Percentiles rank a stretch among this genome's conserved stretches.
Conservation (phyloP, 2,113 vertebrate genomes). For the Microcebus murinus region DNA sequence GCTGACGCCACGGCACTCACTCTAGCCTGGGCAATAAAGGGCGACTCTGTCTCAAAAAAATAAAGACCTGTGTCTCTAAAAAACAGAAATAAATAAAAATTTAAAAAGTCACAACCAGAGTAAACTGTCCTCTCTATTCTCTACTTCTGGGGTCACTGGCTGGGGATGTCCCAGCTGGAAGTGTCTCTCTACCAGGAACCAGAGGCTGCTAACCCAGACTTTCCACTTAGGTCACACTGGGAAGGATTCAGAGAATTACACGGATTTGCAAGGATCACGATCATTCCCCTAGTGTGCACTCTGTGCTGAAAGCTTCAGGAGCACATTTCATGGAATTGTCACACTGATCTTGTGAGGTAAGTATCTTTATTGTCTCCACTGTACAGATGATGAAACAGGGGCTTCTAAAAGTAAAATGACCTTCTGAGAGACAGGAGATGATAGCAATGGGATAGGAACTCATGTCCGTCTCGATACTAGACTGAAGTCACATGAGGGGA, state of each 20-base stretch:
- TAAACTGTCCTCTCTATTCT: not conserved
- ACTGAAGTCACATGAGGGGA: not conserved
- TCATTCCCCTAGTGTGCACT: not conserved
- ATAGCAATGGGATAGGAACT: not conserved
- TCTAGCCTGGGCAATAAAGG: too few relatives aligned
- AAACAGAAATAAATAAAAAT: too few relatives aligned
- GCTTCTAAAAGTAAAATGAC: not conserved
- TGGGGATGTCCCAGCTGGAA: not conserved
- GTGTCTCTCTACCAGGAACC: not conserved
- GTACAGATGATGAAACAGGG: not conserved
- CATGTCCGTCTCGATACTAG: not conserved
- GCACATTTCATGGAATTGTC: not conserved
- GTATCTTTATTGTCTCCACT: not conserved
- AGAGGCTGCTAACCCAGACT: not conserved
- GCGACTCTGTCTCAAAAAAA: too few relatives aligned
- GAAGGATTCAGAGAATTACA: not conserved
- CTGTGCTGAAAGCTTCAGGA: not conserved
- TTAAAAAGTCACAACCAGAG: too few relatives aligned
- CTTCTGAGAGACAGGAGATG: not conserved
- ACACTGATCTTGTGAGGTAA: not conserved
- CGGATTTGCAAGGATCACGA: too few relatives aligned
- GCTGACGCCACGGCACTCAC: too few relatives aligned
- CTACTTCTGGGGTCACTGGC: not conserved
- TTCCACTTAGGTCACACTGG: not conserved
- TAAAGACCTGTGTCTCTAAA: too few relatives aligned